These are phyloP conservation scores for Drosophila anomalata DNA, from an alignment of 2,888 invertebrate genomes.

Conservation along the genomic window DNA sequence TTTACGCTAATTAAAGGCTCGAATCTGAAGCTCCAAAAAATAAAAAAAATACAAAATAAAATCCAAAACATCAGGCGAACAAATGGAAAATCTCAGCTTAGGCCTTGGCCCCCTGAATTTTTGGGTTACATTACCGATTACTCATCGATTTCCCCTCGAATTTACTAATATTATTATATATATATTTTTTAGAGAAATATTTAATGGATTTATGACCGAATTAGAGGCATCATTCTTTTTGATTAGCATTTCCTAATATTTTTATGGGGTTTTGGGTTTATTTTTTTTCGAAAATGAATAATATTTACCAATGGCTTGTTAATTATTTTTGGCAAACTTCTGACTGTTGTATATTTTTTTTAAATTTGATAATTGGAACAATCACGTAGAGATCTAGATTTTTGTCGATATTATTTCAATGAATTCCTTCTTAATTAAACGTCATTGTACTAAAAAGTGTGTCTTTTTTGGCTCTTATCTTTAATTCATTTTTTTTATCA, in stretches of 20 bases:
- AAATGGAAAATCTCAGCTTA: constrained; percentile 29
- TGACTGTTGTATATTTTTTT: background rate
- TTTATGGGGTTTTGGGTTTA: background rate
- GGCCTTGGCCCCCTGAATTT: constrained; percentile 33
- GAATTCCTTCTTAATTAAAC: background rate
- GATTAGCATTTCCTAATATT: constrained; percentile 1
- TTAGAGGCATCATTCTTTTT: background rate
- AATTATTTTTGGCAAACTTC: background rate
- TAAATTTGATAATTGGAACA: background rate
- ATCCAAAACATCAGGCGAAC: background rate
- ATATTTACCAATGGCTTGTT: background rate
- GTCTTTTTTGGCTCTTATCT: background rate
- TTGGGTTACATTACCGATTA: constrained; percentile 34
- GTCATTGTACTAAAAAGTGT: background rate
- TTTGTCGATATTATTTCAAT: background rate
- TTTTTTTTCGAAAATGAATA: background rate
- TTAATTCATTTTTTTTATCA: constrained; percentile 2
- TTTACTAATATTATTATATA: background rate
- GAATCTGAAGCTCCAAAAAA: constrained; percentile 2
- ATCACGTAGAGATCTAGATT: background rate
- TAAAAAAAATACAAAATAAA: background rate
- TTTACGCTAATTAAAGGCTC: constrained; percentile 72
- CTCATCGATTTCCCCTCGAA: constrained; percentile 27
- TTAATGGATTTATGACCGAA: background rate
- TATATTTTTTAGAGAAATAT: background rate